Percentiles rank a stretch among this genome's conserved stretches.
These are phyloP conservation scores for Diphyllodes magnificus DNA, from an alignment of 2,113 vertebrate species.

Conservation along the genomic window DNA sequence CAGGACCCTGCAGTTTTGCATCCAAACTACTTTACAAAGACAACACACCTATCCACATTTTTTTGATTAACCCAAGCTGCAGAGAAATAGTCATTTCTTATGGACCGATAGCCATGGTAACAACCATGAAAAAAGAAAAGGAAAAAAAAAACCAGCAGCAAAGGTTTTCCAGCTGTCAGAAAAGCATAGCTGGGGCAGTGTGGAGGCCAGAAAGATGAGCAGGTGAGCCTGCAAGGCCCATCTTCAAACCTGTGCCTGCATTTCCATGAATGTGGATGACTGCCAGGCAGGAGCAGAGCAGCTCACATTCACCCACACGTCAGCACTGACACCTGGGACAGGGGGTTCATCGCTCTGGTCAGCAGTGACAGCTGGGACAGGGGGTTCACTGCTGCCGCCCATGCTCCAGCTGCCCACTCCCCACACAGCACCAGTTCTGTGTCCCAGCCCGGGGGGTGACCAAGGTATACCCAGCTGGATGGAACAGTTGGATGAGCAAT, in stretches of 20 bases:
- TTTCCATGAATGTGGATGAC: neutral
- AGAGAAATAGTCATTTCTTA: neutral
- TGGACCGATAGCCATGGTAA: neutral
- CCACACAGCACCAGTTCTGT: fast-evolving
- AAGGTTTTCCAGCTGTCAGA: neutral
- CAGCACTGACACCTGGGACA: neutral
- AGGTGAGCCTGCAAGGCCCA: neutral
- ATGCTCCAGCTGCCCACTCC: fast-evolving
- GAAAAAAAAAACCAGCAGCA: neutral
- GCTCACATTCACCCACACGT: fast-evolving
- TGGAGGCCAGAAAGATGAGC: fast-evolving
- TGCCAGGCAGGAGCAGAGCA: neutral
- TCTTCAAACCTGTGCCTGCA: neutral
- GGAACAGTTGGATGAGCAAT: neutral
- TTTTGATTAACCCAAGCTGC: neutral
- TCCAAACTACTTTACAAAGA: neutral
- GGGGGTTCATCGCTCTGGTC: neutral
- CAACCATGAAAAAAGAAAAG: neutral
- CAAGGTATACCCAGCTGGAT: neutral
- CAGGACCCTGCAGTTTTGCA: neutral
- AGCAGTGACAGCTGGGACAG: neutral
- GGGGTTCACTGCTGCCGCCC: neutral
- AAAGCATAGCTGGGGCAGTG: neutral
- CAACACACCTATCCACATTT: neutral
- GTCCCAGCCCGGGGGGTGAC: neutral